Conservation (phyloP, 2,113 vertebrate species). For the Colistium nudipinnis region DNA sequence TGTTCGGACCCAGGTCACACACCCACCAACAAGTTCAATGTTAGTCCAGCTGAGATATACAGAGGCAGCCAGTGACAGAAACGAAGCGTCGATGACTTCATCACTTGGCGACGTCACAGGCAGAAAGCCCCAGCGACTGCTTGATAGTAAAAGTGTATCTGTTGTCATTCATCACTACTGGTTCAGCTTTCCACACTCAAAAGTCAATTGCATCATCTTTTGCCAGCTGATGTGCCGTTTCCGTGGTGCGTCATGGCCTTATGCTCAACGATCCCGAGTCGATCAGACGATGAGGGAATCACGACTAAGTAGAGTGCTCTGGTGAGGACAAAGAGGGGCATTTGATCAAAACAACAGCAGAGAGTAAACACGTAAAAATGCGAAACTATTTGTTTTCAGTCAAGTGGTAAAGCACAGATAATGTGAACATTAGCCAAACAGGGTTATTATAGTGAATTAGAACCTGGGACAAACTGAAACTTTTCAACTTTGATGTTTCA, state of each 20-base stretch:
- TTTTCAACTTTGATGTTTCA: constrained; percentile 27
- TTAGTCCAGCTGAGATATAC: constrained; percentile 40
- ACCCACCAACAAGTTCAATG: constrained; percentile 33
- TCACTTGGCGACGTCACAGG: constrained; percentile 45
- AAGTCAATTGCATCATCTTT: neutral
- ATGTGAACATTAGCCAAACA: constrained; percentile 39
- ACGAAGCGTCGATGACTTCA: constrained; percentile 56
- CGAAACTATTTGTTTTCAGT: constrained; percentile 8
- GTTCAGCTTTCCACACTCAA: neutral
- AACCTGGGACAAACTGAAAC: constrained; percentile 60
- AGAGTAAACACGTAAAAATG: neutral
- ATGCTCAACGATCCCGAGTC: neutral
- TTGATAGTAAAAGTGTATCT: neutral
- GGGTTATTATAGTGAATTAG: constrained; percentile 45
- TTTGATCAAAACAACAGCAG: constrained; percentile 25
- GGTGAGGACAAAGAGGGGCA: constrained; percentile 39
- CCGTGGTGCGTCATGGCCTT: neutral
- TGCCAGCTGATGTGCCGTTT: neutral
- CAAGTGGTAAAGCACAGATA: neutral
- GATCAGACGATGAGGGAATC: constrained; percentile 82
- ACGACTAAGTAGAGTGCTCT: constrained; percentile 82
- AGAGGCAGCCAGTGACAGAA: constrained; percentile 28
- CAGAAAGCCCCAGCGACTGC: constrained; percentile 26
- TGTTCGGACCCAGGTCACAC: constrained; percentile 42
- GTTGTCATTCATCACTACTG: constrained; percentile 11